Evolutionary conservation across 92 coral and sea anemone species (phyloP).

Genomic region (Zoanthus sociatus): DNA sequence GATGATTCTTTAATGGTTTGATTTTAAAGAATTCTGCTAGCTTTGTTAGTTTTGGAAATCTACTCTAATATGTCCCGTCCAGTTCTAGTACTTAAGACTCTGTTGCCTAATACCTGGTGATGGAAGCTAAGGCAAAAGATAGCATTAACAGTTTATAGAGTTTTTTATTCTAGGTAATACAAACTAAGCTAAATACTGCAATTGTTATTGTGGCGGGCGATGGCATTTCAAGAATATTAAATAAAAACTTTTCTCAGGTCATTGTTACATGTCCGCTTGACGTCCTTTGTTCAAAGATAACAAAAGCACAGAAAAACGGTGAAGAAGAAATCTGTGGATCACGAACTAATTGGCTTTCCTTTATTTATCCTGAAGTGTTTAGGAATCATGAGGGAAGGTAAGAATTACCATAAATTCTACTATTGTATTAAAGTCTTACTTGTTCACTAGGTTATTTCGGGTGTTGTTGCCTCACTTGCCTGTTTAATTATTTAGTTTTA

Average conservation of each 20-base stretch:
- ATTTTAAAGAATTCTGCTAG: too few species aligned
- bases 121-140: not conserved
- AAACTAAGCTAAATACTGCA: not conserved
- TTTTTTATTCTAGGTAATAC: not conserved
- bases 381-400: constrained; percentile 90
- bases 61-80: too few species aligned
- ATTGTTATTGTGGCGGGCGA: not conserved
- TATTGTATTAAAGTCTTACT: not conserved
- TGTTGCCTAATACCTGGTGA: too few species aligned
- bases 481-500: too few species aligned
- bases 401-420: not conserved
- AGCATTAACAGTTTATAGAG: not conserved
- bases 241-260: constrained; percentile 40
- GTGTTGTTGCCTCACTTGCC: too few species aligned
- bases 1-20: too few species aligned
- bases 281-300: constrained; percentile 62
- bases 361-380: constrained; percentile 89
- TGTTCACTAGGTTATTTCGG: not conserved
- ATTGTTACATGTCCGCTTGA: constrained; percentile 88
- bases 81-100: too few species aligned
- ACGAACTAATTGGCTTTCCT: constrained; percentile 84
- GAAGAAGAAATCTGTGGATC: constrained; percentile 50
- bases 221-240: not conserved
- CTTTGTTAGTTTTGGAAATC: too few species aligned
- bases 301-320: constrained; percentile 52